A percentile compares a stretch with the other conserved stretches of the same genome.
phyloP scores from a whole-genome alignment of 2,888 invertebrate species.

The Drosophila subsilvestris region DNA sequence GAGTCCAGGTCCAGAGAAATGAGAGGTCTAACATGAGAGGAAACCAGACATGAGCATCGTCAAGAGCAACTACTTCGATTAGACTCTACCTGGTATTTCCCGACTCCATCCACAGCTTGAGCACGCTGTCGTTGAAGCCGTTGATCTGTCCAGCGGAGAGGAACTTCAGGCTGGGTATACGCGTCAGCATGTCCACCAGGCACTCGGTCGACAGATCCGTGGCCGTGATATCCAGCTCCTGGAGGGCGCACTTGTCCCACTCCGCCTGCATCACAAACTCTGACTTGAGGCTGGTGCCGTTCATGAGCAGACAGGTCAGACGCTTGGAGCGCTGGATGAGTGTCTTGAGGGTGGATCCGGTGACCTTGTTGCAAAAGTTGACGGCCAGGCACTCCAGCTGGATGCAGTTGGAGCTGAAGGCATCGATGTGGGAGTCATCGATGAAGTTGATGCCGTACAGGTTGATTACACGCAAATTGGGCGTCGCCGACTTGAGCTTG shows the following conservation, averaged over 20 bases:
- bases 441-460: slow-evolving; percentile 99
- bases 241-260: slow-evolving; percentile 98
- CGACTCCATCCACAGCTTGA: slow-evolving; percentile 95
- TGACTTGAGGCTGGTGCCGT: slow-evolving; percentile 97
- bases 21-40: slow-evolving; percentile 85
- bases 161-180: slow-evolving; percentile 94
- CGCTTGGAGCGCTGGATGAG: slow-evolving; percentile 96
- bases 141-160: slow-evolving; percentile 98
- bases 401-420: slow-evolving; percentile 98
- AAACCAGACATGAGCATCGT: neutral
- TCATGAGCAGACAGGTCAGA: slow-evolving; percentile 96
- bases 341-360: slow-evolving; percentile 97
- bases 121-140: slow-evolving; percentile 97
- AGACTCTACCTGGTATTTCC: slow-evolving; percentile 88
- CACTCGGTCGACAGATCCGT: slow-evolving; percentile 98
- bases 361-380: slow-evolving; percentile 98
- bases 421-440: slow-evolving; percentile 99
- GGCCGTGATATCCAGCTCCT: slow-evolving; percentile 98
- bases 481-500: slow-evolving; percentile 98
- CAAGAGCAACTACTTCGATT: neutral
- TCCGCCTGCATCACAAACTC: slow-evolving; percentile 97
- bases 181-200: slow-evolving; percentile 94
- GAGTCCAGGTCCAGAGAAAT: slow-evolving; percentile 96
- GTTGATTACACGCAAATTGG: slow-evolving; percentile 98
- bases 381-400: slow-evolving; percentile 98